These are phyloP conservation scores for Zaprionus gabonicus DNA, from an alignment of 1,140 invertebrate species.

Conservation along the genomic window DNA sequence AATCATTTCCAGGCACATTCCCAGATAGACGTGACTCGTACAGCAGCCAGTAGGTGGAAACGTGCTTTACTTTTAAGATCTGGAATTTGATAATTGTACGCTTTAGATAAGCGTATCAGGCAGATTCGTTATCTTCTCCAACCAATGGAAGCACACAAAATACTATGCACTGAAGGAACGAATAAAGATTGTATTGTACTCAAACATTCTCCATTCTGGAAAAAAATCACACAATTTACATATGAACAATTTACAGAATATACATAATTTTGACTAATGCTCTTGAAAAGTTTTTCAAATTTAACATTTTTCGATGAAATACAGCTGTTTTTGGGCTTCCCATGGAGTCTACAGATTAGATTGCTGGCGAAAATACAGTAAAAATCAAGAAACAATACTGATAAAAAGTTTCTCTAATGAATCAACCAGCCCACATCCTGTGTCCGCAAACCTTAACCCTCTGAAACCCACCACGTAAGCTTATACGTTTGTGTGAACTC, in stretches of 20 bases:
- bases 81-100: slow-evolving; percentile 38
- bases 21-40: background rate
- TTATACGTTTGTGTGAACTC: background rate
- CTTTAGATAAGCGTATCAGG: slow-evolving; percentile 42
- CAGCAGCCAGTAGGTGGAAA: slow-evolving; percentile 16
- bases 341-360: slow-evolving; percentile 50
- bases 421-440: background rate
- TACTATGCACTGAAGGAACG: background rate
- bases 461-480: background rate
- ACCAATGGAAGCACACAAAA: slow-evolving; percentile 1
- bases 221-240: slow-evolving; percentile 6
- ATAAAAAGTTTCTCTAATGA: slow-evolving; percentile 1
- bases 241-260: background rate
- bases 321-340: slow-evolving; percentile 37
- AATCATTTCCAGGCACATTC: slow-evolving; percentile 10
- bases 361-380: slow-evolving; percentile 53
- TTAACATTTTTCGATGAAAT: background rate
- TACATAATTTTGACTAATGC: background rate
- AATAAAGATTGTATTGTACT: slow-evolving; percentile 19
- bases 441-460: background rate
- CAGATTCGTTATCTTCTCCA: slow-evolving; percentile 14
- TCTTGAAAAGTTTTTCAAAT: background rate
- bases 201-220: background rate
- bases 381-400: slow-evolving; percentile 20
- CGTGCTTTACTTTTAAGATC: slow-evolving; percentile 40